A percentile compares a stretch with the other conserved stretches of the same genome.
These are phyloP conservation scores for Dynastes hyllus DNA, from an alignment of 2,888 invertebrate species.

Conservation along the genomic window DNA sequence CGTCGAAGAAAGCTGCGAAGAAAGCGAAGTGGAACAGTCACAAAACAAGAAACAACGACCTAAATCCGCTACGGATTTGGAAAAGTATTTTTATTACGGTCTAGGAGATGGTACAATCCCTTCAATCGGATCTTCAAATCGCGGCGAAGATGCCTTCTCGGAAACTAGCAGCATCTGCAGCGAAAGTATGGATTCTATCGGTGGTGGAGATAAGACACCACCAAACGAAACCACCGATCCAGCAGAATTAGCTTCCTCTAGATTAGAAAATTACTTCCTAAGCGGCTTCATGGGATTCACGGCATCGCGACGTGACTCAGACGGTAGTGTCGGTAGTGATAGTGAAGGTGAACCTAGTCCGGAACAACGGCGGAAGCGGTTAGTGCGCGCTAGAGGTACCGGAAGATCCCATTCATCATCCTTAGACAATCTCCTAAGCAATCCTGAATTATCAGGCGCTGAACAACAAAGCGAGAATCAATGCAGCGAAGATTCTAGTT, in stretches of 20 bases:
- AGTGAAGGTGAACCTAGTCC: conserved; percentile 92
- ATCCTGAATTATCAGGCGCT: conserved; percentile 72
- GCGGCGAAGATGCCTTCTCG: conserved; percentile 78
- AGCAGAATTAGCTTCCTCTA: conserved; percentile 86
- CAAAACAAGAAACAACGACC: conserved; percentile 77
- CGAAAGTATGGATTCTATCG: conserved; percentile 84
- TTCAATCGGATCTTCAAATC: conserved; percentile 72
- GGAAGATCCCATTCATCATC: conserved; percentile 89
- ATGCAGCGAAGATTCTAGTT: conserved; percentile 75
- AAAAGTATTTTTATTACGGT: conserved; percentile 93
- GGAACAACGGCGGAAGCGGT: conserved; percentile 86
- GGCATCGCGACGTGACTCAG: conserved; percentile 84
- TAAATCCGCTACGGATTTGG: conserved; percentile 87
- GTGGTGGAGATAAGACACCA: conserved; percentile 73
- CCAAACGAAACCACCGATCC: conserved; percentile 73
- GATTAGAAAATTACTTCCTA: conserved; percentile 92
- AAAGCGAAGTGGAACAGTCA: conserved; percentile 86
- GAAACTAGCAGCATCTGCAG: conserved; percentile 92
- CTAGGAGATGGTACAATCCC: conserved; percentile 82
- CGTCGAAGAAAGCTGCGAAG: conserved; percentile 95
- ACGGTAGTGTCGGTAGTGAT: conserved; percentile 92
- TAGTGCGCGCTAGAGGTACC: conserved; percentile 88
- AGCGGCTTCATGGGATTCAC: conserved; percentile 90
- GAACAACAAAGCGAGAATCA: conserved; percentile 67
- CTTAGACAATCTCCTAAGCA: conserved; percentile 83